Conservation (phyloP, 2,113 vertebrate genomes). For the Laticauda colubrina region DNA sequence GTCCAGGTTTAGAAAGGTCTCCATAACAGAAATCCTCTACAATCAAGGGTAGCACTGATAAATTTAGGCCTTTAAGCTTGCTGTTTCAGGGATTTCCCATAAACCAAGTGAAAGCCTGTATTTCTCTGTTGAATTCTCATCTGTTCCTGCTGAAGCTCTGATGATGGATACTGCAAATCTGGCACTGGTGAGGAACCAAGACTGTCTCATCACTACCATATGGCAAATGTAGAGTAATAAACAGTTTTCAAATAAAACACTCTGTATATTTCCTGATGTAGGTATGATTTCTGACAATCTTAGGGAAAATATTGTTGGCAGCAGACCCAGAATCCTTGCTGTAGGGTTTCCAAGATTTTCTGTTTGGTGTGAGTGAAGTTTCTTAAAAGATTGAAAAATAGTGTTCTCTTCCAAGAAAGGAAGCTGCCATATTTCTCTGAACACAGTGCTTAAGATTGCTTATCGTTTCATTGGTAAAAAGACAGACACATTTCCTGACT, state of each 20-base stretch:
- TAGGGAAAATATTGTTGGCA: constrained; percentile 35
- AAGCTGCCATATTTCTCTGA: constrained; percentile 6
- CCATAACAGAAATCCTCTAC: not conserved
- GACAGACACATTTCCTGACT: not conserved
- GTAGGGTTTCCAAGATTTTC: constrained; percentile 21
- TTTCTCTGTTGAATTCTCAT: not conserved
- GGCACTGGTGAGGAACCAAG: constrained; percentile 9
- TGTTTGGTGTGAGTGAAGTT: constrained; percentile 37
- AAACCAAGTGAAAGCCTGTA: constrained; percentile 1
- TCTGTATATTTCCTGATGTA: constrained; percentile 37
- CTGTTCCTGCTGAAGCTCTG: not conserved
- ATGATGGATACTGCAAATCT: constrained; percentile 3
- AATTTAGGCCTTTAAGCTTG: not conserved
- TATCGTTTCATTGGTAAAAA: not conserved
- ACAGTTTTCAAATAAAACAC: constrained; percentile 36
- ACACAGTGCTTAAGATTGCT: not conserved
- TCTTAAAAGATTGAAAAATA: constrained; percentile 38
- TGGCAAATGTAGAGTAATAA: constrained; percentile 28
- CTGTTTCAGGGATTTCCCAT: not conserved
- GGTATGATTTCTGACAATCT: constrained; percentile 36
- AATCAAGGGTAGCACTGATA: not conserved
- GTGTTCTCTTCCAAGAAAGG: constrained; percentile 25
- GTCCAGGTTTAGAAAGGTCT: not conserved
- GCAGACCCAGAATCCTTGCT: constrained; percentile 27
- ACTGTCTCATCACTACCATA: constrained; percentile 26